phyloP scores from a whole-genome alignment of 2,888 invertebrate genomes.

The Chalcosyrphus nemorum region DNA sequence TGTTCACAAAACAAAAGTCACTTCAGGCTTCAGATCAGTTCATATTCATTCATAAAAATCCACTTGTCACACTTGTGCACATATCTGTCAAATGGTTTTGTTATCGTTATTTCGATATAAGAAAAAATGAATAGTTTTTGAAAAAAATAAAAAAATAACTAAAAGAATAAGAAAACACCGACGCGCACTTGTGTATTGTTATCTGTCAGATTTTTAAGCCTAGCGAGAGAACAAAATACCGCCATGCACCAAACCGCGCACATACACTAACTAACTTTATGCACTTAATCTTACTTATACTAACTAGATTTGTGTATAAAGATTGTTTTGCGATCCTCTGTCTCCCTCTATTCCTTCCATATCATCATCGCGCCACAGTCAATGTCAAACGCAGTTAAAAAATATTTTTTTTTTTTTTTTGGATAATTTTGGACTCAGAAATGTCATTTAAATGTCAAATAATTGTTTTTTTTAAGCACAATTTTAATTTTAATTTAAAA shows the following conservation, averaged over 20 bases:
- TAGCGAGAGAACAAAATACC: slow-evolving; percentile 37
- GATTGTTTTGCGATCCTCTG: neutral
- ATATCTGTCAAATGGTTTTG: neutral
- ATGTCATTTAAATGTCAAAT: slow-evolving; percentile 4
- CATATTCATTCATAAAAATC: no score
- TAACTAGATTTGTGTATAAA: slow-evolving; percentile 29
- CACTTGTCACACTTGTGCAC: neutral
- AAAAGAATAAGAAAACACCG: slow-evolving; percentile 20
- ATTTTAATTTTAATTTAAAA: neutral
- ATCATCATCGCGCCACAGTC: slow-evolving; percentile 60
- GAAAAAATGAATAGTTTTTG: neutral
- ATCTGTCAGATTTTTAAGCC: slow-evolving; percentile 54
- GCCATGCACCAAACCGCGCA: slow-evolving; percentile 56
- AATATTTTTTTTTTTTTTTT: slow-evolving; percentile 5
- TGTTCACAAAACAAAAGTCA: no score
- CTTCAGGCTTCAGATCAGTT: no score
- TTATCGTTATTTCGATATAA: neutral
- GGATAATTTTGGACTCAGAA: neutral
- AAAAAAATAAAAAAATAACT: neutral
- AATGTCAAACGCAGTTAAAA: slow-evolving; percentile 55
- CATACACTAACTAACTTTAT: slow-evolving; percentile 47
- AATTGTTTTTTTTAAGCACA: neutral
- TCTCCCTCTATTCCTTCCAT: slow-evolving; percentile 54
- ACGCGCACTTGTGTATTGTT: slow-evolving; percentile 60
- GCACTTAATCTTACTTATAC: slow-evolving; percentile 54